Percentiles rank a stretch among this genome's conserved stretches.
These are phyloP conservation scores for Neogobius melanostomus DNA, from an alignment of 2,113 vertebrate genomes.

Conservation along the genomic window DNA sequence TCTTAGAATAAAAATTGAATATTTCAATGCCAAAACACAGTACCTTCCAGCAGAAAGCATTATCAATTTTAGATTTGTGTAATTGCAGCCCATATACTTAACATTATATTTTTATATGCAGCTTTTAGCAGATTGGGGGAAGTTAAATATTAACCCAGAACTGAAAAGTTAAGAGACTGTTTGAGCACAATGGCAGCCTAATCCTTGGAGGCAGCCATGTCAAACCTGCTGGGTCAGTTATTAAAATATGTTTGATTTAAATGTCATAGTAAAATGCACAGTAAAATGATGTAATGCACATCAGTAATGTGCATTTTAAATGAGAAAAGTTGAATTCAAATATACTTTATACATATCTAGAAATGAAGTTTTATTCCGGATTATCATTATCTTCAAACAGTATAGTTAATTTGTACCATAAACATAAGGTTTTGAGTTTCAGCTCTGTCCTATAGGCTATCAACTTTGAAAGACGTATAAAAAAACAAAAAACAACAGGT, in stretches of 20 bases:
- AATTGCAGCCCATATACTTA: constrained; percentile 30
- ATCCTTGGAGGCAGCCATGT: background rate
- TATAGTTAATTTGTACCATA: too few species aligned
- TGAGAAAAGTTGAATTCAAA: background rate
- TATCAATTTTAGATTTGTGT: constrained; percentile 28
- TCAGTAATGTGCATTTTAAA: constrained; percentile 23
- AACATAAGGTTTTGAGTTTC: too few species aligned
- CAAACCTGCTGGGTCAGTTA: background rate
- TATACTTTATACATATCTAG: too few species aligned
- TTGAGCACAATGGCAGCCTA: background rate
- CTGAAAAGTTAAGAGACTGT: background rate
- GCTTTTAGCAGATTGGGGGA: background rate
- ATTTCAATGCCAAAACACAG: constrained; percentile 1
- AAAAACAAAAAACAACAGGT: too few species aligned
- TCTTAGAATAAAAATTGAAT: background rate
- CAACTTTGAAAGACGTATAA: too few species aligned
- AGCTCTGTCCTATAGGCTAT: too few species aligned
- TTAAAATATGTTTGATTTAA: background rate
- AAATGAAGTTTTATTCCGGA: too few species aligned
- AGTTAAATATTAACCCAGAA: constrained; percentile 38
- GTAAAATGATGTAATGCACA: too few species aligned
- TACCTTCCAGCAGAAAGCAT: constrained; percentile 11
- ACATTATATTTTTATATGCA: constrained; percentile 29
- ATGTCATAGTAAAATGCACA: too few species aligned
- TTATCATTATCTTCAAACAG: too few species aligned